Conservation (phyloP, 1,140 invertebrate species). For the Andricus grossulariae region DNA sequence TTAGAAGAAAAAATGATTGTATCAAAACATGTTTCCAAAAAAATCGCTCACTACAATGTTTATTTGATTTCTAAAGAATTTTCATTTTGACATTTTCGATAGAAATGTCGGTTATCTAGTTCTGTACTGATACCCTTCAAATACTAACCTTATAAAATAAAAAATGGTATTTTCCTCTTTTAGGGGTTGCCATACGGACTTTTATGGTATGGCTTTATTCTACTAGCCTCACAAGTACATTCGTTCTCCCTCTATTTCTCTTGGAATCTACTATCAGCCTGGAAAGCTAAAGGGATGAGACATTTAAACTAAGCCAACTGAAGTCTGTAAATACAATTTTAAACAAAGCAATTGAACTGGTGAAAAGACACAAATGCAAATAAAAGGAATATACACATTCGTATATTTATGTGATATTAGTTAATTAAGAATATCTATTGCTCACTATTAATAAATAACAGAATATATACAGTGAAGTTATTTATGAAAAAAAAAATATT, state of each 20-base stretch:
- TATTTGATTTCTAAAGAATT: too few relatives aligned
- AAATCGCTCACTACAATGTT: too few relatives aligned
- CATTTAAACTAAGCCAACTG: conserved; percentile 71
- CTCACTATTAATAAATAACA: conserved; percentile 24
- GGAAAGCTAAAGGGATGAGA: conserved; percentile 85
- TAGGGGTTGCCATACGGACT: conserved; percentile 93
- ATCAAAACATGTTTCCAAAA: too few relatives aligned
- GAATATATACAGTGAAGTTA: conserved; percentile 21
- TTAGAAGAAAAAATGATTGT: too few relatives aligned
- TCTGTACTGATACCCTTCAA: too few relatives aligned
- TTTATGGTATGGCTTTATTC: conserved; percentile 95
- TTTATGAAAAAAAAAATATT: background rate
- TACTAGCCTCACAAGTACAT: conserved; percentile 93
- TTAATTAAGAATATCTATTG: conserved; percentile 22
- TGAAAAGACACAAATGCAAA: conserved; percentile 26
- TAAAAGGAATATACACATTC: conserved; percentile 25
- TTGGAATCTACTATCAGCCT: conserved; percentile 89
- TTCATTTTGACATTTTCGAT: too few relatives aligned
- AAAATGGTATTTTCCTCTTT: conserved; percentile 49
- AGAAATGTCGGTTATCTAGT: too few relatives aligned
- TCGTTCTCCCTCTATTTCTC: conserved; percentile 93
- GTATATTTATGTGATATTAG: conserved; percentile 31
- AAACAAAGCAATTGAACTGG: conserved; percentile 21
- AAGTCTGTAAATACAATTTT: conserved; percentile 34
- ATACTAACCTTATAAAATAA: conserved; percentile 9